Evolutionary conservation across 2,888 invertebrate genomes (phyloP).

Genomic region (Microctonus aethiopoides): DNA sequence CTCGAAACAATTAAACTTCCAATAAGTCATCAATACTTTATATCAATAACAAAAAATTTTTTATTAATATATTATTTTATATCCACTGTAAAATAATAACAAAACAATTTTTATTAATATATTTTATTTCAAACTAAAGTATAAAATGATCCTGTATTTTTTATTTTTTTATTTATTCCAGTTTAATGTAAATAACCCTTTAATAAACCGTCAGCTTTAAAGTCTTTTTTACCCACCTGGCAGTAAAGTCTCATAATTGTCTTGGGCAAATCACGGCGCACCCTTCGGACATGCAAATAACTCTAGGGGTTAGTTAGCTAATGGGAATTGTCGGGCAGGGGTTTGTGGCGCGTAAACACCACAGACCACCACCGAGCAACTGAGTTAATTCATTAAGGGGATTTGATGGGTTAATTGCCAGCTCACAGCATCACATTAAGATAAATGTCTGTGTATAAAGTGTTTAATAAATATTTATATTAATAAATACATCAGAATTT

Average conservation of each 20-base stretch:
- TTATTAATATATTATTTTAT: too few relatives aligned
- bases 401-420: conserved; percentile 67
- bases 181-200: too few relatives aligned
- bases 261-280: conserved; percentile 60
- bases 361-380: conserved; percentile 35
- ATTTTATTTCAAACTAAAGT: too few relatives aligned
- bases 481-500: too few relatives aligned
- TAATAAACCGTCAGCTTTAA: conserved; percentile 61
- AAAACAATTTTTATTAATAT: too few relatives aligned
- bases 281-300: conserved; percentile 65
- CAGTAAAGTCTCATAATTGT: conserved; percentile 64
- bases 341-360: conserved; percentile 41
- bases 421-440: conserved; percentile 58
- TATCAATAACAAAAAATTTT: too few relatives aligned
- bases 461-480: too few relatives aligned
- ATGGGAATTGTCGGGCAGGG: conserved; percentile 63
- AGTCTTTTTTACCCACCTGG: conserved; percentile 65
- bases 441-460: not conserved
- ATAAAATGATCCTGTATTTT: too few relatives aligned
- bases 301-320: conserved; percentile 65
- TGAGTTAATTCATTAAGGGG: conserved; percentile 66
- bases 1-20: too few relatives aligned
- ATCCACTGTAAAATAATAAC: too few relatives aligned
- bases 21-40: too few relatives aligned
- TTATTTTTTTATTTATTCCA: too few relatives aligned